These are phyloP conservation scores for Anolis carolinensis DNA, from an alignment of 2,113 vertebrate species.

Conservation along the genomic window DNA sequence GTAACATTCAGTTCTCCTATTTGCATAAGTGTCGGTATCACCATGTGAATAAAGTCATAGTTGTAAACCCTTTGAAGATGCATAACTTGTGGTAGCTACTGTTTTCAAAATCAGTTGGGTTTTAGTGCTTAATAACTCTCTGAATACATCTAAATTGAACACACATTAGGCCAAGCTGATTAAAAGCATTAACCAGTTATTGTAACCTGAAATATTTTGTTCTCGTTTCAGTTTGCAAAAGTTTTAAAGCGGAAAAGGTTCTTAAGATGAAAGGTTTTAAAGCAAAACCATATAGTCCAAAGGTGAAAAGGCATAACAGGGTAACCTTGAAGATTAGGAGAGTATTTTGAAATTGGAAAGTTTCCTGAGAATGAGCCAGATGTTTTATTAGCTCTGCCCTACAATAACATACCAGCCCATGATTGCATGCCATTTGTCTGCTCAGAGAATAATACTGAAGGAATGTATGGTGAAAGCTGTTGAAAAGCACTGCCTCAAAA, in stretches of 20 bases:
- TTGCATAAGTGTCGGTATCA: conserved; percentile 35
- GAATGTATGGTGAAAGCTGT: conserved; percentile 16
- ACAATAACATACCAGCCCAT: conserved; percentile 55
- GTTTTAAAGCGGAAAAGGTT: conserved; percentile 58
- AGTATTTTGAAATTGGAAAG: conserved; percentile 51
- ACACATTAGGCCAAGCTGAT: conserved; percentile 64
- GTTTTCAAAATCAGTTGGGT: conserved; percentile 56
- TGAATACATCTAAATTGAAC: conserved; percentile 65
- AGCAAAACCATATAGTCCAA: conserved; percentile 55
- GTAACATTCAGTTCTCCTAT: neutral
- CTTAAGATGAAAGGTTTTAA: conserved; percentile 69
- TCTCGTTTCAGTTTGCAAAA: conserved; percentile 65
- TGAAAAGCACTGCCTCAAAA: conserved; percentile 51
- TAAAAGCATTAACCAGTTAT: conserved; percentile 64
- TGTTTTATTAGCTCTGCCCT: conserved; percentile 66
- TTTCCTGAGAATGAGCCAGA: conserved; percentile 45
- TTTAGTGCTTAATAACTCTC: conserved; percentile 59
- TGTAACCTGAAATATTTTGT: conserved; percentile 69
- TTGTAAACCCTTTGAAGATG: conserved; percentile 59
- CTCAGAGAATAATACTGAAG: conserved; percentile 27
- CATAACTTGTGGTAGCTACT: conserved; percentile 60
- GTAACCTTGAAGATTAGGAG: conserved; percentile 53
- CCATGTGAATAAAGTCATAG: neutral
- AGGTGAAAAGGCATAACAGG: conserved; percentile 63
- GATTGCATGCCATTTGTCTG: conserved; percentile 40